phyloP scores from a whole-genome alignment of 2,797 vertebrate genomes.

The Notolabrus celidotus region DNA sequence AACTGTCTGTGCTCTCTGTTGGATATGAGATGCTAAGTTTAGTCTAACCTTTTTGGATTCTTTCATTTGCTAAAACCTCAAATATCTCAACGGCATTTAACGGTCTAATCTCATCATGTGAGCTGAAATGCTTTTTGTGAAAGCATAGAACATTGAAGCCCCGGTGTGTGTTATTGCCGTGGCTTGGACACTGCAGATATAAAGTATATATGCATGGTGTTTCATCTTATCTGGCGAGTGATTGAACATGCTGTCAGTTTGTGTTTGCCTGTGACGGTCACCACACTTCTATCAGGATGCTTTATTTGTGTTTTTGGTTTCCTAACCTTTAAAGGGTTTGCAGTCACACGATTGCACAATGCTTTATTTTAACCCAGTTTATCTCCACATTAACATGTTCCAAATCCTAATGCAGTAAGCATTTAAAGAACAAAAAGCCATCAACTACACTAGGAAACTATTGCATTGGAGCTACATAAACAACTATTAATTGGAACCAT shows the following conservation, averaged over 20 bases:
- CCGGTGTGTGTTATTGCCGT: conserved; percentile 22
- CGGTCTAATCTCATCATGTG: conserved; percentile 54
- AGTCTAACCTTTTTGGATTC: conserved; percentile 65
- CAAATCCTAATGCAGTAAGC: conserved; percentile 51
- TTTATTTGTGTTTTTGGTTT: conserved; percentile 47
- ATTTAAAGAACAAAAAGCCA: conserved; percentile 48
- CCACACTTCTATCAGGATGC: conserved; percentile 54
- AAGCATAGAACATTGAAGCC: conserved; percentile 41
- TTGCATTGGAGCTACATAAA: conserved; percentile 55
- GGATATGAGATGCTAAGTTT: conserved; percentile 26
- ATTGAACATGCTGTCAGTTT: conserved; percentile 62
- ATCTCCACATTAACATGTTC: conserved; percentile 26
- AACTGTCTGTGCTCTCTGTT: conserved; percentile 40
- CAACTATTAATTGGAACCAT: conserved; percentile 77
- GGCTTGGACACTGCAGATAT: conserved; percentile 43
- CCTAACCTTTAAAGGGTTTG: conserved; percentile 28
- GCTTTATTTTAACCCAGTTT: conserved; percentile 20
- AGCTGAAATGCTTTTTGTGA: conserved; percentile 36
- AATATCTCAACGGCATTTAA: conserved; percentile 38
- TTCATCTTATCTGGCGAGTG: conserved; percentile 50
- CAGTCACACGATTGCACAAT: conserved; percentile 16
- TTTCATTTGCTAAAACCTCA: conserved; percentile 75
- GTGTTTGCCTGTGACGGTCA: conserved; percentile 64
- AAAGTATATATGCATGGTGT: conserved; percentile 31
- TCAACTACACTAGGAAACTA: conserved; percentile 57